Conservation (phyloP, 2,113 vertebrate genomes). For the Cynopterus brachyotis region DNA sequence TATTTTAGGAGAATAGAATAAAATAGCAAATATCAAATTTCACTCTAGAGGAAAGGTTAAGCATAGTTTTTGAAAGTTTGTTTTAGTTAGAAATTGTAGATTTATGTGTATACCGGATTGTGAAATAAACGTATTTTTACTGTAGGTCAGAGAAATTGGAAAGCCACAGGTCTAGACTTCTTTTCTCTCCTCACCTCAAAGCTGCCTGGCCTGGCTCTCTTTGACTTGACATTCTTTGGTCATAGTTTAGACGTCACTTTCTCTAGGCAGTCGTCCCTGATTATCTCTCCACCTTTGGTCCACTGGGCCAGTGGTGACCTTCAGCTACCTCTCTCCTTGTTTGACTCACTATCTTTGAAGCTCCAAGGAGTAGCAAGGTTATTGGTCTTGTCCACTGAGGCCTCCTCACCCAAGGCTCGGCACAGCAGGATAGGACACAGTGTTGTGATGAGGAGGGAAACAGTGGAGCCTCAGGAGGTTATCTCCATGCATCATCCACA, state of each 20-base stretch:
- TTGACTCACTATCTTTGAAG: background rate
- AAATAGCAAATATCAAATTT: background rate
- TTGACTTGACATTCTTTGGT: background rate
- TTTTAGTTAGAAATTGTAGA: background rate
- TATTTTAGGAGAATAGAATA: background rate
- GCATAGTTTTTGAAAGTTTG: background rate
- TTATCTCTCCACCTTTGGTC: background rate
- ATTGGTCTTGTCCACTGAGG: background rate
- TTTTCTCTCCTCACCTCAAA: background rate
- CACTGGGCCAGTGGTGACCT: background rate
- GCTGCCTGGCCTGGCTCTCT: background rate
- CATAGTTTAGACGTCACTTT: background rate
- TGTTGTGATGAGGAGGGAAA: rapidly evolving
- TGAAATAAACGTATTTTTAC: background rate
- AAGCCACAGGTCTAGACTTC: background rate
- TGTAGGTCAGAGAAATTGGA: background rate
- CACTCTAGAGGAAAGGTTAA: background rate
- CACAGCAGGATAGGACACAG: background rate
- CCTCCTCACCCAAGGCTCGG: background rate
- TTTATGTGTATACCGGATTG: background rate
- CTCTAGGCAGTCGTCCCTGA: background rate
- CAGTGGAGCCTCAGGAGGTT: rapidly evolving
- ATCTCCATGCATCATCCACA: rapidly evolving
- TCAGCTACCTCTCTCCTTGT: background rate
- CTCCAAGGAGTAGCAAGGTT: background rate